These are phyloP conservation scores for Lasioglossum leucozonium DNA, from an alignment of 2,888 invertebrate genomes.

Conservation along the genomic window DNA sequence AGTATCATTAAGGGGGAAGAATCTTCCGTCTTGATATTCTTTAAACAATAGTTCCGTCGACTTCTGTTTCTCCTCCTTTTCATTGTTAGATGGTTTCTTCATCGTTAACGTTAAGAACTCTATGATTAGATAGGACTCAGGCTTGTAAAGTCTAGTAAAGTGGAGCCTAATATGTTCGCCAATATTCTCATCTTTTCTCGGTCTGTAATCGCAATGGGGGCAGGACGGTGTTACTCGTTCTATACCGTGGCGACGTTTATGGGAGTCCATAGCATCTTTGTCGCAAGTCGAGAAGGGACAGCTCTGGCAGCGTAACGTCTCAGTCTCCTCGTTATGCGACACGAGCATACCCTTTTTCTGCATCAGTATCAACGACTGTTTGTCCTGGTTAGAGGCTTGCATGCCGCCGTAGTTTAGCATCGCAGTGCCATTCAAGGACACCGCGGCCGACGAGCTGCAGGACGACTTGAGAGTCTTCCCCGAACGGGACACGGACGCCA, in stretches of 20 bases:
- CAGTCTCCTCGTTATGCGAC: slow-evolving; percentile 61
- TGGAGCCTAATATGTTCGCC: slow-evolving; percentile 80
- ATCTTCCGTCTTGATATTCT: slow-evolving; percentile 77
- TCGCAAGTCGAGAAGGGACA: slow-evolving; percentile 79
- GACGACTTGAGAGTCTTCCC: slow-evolving; percentile 73
- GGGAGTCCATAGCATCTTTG: slow-evolving; percentile 78
- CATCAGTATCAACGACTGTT: slow-evolving; percentile 77
- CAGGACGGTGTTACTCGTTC: slow-evolving; percentile 80
- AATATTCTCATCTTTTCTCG: slow-evolving; percentile 80
- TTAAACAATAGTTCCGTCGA: slow-evolving; percentile 76
- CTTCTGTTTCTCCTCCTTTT: slow-evolving; percentile 68
- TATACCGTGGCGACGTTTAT: slow-evolving; percentile 80
- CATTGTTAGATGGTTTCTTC: slow-evolving; percentile 63
- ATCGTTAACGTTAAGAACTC: slow-evolving; percentile 77
- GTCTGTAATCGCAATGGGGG: slow-evolving; percentile 82
- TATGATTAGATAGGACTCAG: slow-evolving; percentile 80
- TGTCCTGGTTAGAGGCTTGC: slow-evolving; percentile 80
- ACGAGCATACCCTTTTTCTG: slow-evolving; percentile 71
- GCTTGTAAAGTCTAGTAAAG: slow-evolving; percentile 80
- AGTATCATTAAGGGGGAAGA: slow-evolving; percentile 72
- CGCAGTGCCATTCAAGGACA: neutral
- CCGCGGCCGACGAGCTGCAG: neutral
- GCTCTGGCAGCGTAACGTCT: slow-evolving; percentile 74
- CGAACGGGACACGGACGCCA: slow-evolving; percentile 56
- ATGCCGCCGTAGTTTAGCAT: slow-evolving; percentile 37